A percentile compares a stretch with the other conserved stretches of the same genome.
Evolutionary conservation across 2,797 vertebrate genomes (phyloP).

Genomic region (Lindbergichthys nudifrons): DNA sequence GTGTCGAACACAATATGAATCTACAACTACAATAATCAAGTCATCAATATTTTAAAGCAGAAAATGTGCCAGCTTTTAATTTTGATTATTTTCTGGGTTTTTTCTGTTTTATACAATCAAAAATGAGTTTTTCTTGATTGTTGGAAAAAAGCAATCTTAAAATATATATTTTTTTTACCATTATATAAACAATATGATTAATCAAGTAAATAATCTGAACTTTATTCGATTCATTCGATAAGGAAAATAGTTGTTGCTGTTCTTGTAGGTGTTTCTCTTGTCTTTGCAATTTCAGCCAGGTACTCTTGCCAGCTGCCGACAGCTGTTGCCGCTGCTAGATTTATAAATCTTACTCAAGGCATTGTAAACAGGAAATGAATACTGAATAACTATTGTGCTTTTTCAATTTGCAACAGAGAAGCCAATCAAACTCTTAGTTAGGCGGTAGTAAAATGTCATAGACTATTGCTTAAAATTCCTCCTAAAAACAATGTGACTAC

Average conservation of each 20-base stretch:
- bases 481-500: conserved; percentile 9
- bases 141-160: not conserved
- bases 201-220: not conserved
- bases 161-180: not conserved
- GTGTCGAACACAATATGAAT: not conserved
- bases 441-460: conserved; percentile 2
- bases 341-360: not conserved
- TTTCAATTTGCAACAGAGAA: not conserved
- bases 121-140: not conserved
- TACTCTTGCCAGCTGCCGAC: not conserved
- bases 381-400: not conserved
- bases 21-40: not conserved
- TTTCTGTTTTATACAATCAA: not conserved
- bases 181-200: not conserved
- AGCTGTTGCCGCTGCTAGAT: conserved; percentile 4
- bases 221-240: not conserved
- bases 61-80: not conserved
- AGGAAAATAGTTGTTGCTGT: not conserved
- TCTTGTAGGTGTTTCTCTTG: not conserved
- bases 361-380: not conserved
- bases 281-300: not conserved
- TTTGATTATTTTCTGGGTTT: not conserved
- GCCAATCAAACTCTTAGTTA: not conserved
- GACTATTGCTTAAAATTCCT: conserved; percentile 5
- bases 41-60: not conserved